These are phyloP conservation scores for Clarias gariepinus DNA, from an alignment of 2,113 vertebrate genomes.

Conservation along the genomic window DNA sequence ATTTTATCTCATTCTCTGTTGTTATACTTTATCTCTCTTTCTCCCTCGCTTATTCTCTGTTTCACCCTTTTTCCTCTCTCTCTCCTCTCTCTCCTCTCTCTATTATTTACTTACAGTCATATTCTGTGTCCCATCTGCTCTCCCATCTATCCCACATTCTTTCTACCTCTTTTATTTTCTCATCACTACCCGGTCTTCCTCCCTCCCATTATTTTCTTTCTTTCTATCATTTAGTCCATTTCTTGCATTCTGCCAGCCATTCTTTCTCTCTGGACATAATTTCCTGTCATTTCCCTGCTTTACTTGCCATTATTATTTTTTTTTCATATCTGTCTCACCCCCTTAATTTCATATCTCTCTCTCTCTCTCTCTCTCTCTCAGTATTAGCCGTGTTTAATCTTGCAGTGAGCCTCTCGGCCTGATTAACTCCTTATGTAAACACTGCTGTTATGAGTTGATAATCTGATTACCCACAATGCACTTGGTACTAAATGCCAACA, in stretches of 20 bases:
- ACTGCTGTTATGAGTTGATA: constrained; percentile 31
- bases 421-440: constrained; percentile 47
- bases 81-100: neutral
- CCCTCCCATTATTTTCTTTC: neutral
- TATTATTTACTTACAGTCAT: neutral
- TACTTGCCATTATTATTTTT: neutral
- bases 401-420: constrained; percentile 30
- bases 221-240: neutral
- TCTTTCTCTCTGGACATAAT: neutral
- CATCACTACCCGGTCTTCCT: neutral
- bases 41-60: neutral
- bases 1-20: neutral
- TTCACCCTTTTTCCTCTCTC: neutral
- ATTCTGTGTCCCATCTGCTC: neutral
- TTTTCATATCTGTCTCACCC: neutral
- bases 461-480: constrained; percentile 32
- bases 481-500: neutral
- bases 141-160: neutral
- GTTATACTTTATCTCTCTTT: neutral
- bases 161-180: neutral
- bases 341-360: constrained; percentile 14
- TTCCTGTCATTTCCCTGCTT: neutral
- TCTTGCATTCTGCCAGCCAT: neutral
- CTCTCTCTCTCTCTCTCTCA: constrained; percentile 4
- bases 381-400: constrained; percentile 38